These are phyloP conservation scores for Microcebus ravelobensis DNA, from an alignment of 2,113 vertebrate genomes.

Conservation along the genomic window DNA sequence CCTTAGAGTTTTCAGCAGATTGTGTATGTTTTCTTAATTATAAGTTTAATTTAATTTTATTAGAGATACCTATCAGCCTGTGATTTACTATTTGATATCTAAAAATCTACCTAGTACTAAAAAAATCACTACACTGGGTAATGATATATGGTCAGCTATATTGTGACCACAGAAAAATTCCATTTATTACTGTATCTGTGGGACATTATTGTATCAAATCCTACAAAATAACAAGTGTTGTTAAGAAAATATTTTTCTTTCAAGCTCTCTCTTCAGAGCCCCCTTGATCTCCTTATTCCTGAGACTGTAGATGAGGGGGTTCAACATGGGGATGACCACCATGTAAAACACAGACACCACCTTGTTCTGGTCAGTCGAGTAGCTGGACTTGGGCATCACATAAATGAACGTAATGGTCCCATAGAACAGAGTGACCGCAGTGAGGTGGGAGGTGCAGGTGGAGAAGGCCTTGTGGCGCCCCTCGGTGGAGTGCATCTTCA, in stretches of 20 bases:
- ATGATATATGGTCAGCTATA: not conserved
- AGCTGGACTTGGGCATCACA: no score
- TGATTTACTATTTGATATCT: not conserved
- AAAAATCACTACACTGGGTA: not conserved
- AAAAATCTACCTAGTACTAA: not conserved
- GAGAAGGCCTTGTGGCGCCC: not conserved
- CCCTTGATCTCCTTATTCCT: slow-evolving; percentile 35
- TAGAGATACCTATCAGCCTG: not conserved
- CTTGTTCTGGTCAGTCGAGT: no score
- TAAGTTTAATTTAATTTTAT: not conserved
- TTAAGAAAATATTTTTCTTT: slow-evolving; percentile 24
- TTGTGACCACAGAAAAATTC: not conserved
- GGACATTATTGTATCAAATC: not conserved
- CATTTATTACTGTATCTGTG: not conserved
- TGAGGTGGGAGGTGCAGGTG: no score
- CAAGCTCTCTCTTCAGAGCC: slow-evolving; percentile 33
- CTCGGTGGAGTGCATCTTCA: no score
- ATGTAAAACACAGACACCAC: slow-evolving; percentile 51
- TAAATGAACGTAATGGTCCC: no score
- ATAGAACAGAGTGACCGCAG: no score
- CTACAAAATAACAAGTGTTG: not conserved
- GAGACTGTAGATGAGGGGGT: not conserved
- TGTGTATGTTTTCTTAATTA: not conserved
- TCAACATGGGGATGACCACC: not conserved
- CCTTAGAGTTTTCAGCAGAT: not conserved